phyloP scores from a whole-genome alignment of 2,113 vertebrate species.

The Donacobius atricapilla region DNA sequence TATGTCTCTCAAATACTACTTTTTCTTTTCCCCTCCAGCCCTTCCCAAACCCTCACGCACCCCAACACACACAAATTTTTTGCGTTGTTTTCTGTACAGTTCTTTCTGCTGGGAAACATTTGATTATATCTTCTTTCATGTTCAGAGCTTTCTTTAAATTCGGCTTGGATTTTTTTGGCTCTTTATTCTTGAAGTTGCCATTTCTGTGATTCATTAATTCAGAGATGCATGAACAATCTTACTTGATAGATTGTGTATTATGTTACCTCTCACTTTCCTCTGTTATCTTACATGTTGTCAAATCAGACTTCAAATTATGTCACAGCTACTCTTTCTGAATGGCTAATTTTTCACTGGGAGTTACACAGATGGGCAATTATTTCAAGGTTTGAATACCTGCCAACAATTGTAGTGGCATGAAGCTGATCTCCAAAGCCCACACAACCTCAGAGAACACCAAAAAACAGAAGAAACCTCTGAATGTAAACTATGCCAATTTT shows the following conservation, averaged over 20 bases:
- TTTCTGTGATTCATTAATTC: neutral
- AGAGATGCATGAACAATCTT: neutral
- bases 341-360: constrained; percentile 34
- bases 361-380: constrained; percentile 61
- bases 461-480: neutral
- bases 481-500: neutral
- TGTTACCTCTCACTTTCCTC: constrained; percentile 1
- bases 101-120: neutral
- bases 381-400: constrained; percentile 51
- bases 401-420: neutral
- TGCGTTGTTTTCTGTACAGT: neutral
- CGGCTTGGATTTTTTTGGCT: neutral
- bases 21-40: neutral
- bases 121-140: neutral
- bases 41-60: fast-evolving
- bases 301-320: constrained; percentile 38
- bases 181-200: neutral
- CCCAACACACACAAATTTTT: neutral
- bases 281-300: constrained; percentile 42
- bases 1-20: neutral
- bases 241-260: neutral
- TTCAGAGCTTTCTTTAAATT: neutral
- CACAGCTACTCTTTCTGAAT: constrained; percentile 35
- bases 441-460: neutral
- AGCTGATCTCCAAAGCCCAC: constrained; percentile 20